A percentile compares a stretch with the other conserved stretches of the same genome.
Evolutionary conservation across 2,797 vertebrate species (phyloP).

Genomic region (Karalla daura): DNA sequence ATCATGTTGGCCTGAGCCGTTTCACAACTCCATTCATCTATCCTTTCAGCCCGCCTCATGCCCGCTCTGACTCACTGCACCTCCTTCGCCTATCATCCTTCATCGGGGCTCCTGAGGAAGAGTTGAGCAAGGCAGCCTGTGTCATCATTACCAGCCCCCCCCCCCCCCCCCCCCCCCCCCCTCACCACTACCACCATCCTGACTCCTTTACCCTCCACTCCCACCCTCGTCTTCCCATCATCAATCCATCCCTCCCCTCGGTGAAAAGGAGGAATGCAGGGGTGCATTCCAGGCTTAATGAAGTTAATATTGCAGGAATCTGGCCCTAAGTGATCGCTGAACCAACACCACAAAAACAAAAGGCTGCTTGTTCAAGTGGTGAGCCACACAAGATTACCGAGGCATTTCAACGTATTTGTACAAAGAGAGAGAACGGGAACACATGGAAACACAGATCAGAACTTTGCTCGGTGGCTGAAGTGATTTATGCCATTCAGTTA

Average conservation of each 20-base stretch:
- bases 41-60: slow-evolving; percentile 28
- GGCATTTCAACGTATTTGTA: slow-evolving; percentile 65
- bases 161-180: slow-evolving; percentile 34
- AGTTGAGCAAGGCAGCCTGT: slow-evolving; percentile 48
- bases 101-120: slow-evolving; percentile 40
- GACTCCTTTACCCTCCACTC: slow-evolving; percentile 35
- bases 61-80: slow-evolving; percentile 61
- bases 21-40: slow-evolving; percentile 63
- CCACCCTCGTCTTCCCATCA: slow-evolving; percentile 66
- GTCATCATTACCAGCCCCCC: slow-evolving; percentile 53
- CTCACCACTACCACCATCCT: slow-evolving; percentile 53
- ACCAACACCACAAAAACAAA: slow-evolving; percentile 87
- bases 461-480: slow-evolving; percentile 48
- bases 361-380: slow-evolving; percentile 79
- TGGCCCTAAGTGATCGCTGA: slow-evolving; percentile 79
- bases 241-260: slow-evolving; percentile 77
- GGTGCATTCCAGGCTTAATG: slow-evolving; percentile 90
- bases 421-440: slow-evolving; percentile 41
- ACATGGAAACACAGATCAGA: slow-evolving; percentile 44
- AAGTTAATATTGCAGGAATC: slow-evolving; percentile 92
- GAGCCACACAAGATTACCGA: slow-evolving; percentile 76
- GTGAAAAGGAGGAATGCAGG: slow-evolving; percentile 83
- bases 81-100: slow-evolving; percentile 51
- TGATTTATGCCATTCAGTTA: slow-evolving; percentile 58
- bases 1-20: slow-evolving; percentile 24